Conservation (phyloP, 2,888 invertebrate species). For the Cantharis rufa region DNA sequence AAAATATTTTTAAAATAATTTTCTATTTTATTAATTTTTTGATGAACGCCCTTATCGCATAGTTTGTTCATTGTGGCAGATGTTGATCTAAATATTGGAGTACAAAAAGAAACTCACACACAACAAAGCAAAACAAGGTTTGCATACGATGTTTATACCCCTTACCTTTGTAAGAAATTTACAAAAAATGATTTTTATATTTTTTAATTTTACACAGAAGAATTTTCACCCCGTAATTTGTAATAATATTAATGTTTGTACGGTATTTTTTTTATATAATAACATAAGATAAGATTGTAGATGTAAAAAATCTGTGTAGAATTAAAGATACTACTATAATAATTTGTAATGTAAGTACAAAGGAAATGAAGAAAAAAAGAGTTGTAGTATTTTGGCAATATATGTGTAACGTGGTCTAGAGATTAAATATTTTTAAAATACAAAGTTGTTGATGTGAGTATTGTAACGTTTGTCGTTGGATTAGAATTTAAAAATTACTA, state of each 20-base stretch:
- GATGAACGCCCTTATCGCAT: background rate
- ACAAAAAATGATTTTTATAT: constrained; percentile 2
- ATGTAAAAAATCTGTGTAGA: constrained; percentile 31
- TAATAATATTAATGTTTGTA: background rate
- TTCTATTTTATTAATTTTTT: constrained; percentile 6
- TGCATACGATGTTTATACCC: constrained; percentile 23
- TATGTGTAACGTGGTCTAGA: constrained; percentile 40
- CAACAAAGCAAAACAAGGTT: constrained; percentile 5
- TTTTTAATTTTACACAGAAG: constrained; percentile 33
- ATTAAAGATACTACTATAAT: constrained; percentile 30
- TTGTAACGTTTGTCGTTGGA: constrained; percentile 39
- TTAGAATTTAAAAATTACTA: constrained; percentile 36
- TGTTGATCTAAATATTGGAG: constrained; percentile 26
- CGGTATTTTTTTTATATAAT: background rate
- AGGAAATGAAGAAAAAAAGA: constrained; percentile 30
- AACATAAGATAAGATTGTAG: background rate
- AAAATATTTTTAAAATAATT: background rate
- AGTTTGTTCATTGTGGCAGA: constrained; percentile 10
- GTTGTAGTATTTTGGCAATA: constrained; percentile 42
- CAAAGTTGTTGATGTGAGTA: constrained; percentile 38
- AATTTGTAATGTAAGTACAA: constrained; percentile 37
- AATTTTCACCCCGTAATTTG: constrained; percentile 2
- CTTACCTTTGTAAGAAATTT: constrained; percentile 14
- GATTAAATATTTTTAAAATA: constrained; percentile 41
- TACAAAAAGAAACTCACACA: constrained; percentile 23